Base-by-base conservation (phyloP, 1,140 invertebrate genomes). In the Drosophila bifasciata region DNA sequence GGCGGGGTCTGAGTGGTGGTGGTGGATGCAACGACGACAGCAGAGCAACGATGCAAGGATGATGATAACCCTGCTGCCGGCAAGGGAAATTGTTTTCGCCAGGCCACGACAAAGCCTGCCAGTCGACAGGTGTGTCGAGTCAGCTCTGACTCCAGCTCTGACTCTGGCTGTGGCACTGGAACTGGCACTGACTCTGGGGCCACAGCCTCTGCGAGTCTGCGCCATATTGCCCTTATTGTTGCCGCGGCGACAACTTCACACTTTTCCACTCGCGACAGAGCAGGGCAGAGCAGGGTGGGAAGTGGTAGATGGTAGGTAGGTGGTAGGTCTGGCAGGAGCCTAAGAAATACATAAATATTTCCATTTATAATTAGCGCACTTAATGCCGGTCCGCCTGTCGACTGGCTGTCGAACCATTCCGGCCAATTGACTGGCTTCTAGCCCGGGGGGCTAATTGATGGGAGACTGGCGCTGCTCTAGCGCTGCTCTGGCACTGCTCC, bases 211-310 rank as follows among this genome's bases (percentile, higher is more conserved):
- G 45, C 41, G 41, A 48, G 59, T 52, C 57, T 60, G 3, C 32
- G 32, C 69, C 56, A 76, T 77, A 81, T 78, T 86, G 81, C 70
- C 83, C 71, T 78, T 67, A 88, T 81, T 81, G 83, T 83, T 74
- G 62, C 71, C 68, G 60, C 48, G 67, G 60, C 48, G 67, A 78
- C 78, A 76, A 78, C 60, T 78, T 81, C 59, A 61, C 76, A 85
- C 77, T 57, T 63, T 60, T 21, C 25, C 25, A 59, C 11, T 28
- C 36, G 44, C 28, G 13, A 5, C 15, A 43, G 11, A n/a, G 40
- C 25, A 17, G 23, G 46, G 41, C 32, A n/a, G 16, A 32, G 41
- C 13, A 9, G 36, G 62, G 40, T n/a, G 58, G 23, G 44, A 21
- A n/a, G n/a, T n/a, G n/a, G n/a, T n/a, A n/a, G n/a, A n/a, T n/a